Evolutionary conservation across 2,888 invertebrate genomes (phyloP).

Genomic region (Stegana nigrithorax): DNA sequence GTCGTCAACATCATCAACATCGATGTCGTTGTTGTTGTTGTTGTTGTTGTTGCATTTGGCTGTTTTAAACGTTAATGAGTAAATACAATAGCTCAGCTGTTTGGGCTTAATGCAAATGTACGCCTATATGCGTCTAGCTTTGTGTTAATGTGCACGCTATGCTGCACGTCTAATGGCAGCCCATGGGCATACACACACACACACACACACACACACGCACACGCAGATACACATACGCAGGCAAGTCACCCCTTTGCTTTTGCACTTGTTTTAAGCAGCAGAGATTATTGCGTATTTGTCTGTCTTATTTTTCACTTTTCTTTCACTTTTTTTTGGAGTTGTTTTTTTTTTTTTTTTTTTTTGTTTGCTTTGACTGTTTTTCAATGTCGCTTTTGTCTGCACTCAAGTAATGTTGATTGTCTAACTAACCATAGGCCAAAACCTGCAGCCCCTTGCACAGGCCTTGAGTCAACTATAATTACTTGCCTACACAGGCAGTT

Average conservation of each 20-base stretch:
- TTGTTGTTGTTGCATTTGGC: not conserved
- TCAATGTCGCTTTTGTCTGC: constrained; percentile 45
- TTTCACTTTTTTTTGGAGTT: constrained; percentile 33
- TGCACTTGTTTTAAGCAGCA: not conserved
- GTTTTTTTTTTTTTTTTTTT: constrained; percentile 15
- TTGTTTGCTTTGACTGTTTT: constrained; percentile 25
- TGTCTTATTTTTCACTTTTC: too few relatives aligned
- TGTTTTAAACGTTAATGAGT: constrained; percentile 48
- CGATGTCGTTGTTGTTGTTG: not conserved
- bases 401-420: constrained; percentile 38
- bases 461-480: constrained; percentile 15
- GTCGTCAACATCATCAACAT: not conserved
- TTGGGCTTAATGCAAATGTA: constrained; percentile 39
- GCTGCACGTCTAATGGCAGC: too few relatives aligned
- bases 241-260: constrained; percentile 34
- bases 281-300: too few relatives aligned
- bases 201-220: too few relatives aligned
- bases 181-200: too few relatives aligned
- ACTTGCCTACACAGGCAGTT: not conserved
- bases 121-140: not conserved
- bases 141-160: not conserved
- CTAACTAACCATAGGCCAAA: constrained; percentile 35
- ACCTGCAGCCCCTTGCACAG: constrained; percentile 16
- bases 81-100: constrained; percentile 56
- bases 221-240: too few relatives aligned